A percentile compares a stretch with the other conserved stretches of the same genome.
phyloP scores from a whole-genome alignment of 2,113 vertebrate genomes.

The Heteronetta atricapilla region DNA sequence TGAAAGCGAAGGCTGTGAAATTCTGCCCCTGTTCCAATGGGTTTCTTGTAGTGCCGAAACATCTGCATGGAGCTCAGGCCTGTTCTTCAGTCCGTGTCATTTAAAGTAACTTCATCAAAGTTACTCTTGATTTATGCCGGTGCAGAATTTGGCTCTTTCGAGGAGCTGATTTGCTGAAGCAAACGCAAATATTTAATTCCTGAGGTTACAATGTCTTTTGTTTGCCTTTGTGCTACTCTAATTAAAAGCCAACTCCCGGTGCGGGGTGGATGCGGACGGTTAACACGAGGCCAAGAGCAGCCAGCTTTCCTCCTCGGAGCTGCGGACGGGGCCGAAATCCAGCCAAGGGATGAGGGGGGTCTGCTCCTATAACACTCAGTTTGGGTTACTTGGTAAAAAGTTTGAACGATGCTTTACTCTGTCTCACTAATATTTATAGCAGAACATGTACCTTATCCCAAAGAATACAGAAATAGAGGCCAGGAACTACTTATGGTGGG shows the following conservation, averaged over 20 bases:
- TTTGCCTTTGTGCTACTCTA: not conserved
- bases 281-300: fast-evolving
- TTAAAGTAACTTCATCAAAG: not conserved
- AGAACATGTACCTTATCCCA: not conserved
- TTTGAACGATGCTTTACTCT: not conserved
- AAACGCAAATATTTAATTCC: not conserved
- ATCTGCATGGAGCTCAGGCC: not conserved
- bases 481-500: not conserved
- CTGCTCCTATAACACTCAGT: fast-evolving
- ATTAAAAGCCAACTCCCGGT: not conserved
- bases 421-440: not conserved
- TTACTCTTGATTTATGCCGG: not conserved
- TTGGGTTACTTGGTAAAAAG: fast-evolving
- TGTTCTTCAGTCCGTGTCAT: not conserved
- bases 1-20: not conserved
- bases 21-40: not conserved
- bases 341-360: fast-evolving
- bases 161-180: not conserved
- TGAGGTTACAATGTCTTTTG: not conserved
- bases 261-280: fast-evolving
- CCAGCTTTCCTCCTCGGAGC: fast-evolving
- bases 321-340: fast-evolving
- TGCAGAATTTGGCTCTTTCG: not conserved
- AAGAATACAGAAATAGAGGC: not conserved
- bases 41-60: not conserved